Evolutionary conservation across 2,797 vertebrate genomes (phyloP), one percentile per base, ranked within the genome.

Genomic region (Hydrolagus colliei): DNA sequence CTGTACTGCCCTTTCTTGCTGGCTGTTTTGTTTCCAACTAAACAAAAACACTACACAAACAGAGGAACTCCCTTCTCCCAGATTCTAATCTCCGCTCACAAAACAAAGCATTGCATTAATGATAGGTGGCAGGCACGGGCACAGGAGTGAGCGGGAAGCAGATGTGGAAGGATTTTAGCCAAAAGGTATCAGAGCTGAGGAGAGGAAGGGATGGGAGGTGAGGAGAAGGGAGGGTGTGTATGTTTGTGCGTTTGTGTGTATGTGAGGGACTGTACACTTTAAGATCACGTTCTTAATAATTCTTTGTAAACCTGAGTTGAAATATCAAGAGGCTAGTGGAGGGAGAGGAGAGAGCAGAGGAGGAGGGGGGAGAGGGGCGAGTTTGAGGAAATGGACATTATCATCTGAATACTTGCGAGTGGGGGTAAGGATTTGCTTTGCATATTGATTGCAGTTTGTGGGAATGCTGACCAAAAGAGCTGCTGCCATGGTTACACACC

Each of bases 401-500:
- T 84, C 71, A 84, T 84, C 79, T 84, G 79, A 84, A 82, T 82
- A 82, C 32, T 18, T 82, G 65, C 41, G 71, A 52, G 67, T 63
- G 71, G 79, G 65, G 79, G 5, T 18, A 35, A 27, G 65, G 79
- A 27, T 35, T 52, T 4, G 32, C 14, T 84, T 35, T 68, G 65
- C 65, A 52, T 41, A 68, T 84, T 71, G 79, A 84, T 84, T 84
- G 67, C 79, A 84, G 18, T 84, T 41, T 84, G 87, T 61, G 73
- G 90, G 89, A 89, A 88, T 87, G 90, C 89, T 88, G 92, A 91
- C 88, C 89, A 88, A 88, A 89, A 87, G 90, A 72, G 86, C 88
- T 11, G 87, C 93, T 90, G 88, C 93, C 91, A 91, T 93, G 91
- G 93, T 89, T 91, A 91, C 91, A 87, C 89, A 89, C 89, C 89